Percentiles rank a stretch among this genome's conserved stretches.
Evolutionary conservation across 2,113 vertebrate genomes (phyloP).

Genomic region (Hemiprocne comata): DNA sequence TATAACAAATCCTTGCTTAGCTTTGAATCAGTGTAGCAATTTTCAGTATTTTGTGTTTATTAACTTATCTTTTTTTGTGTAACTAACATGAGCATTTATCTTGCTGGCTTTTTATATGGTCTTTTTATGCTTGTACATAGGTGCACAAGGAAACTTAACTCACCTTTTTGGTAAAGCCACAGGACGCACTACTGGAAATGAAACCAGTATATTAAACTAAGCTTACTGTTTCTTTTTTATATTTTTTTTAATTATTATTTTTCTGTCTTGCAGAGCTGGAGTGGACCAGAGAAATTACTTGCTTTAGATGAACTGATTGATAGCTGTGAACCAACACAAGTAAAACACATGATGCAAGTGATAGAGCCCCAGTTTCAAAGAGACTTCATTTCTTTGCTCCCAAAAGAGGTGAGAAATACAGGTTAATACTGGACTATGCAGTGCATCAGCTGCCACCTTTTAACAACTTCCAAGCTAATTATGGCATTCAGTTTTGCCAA

Average conservation of each 20-base stretch:
- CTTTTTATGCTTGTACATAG: background rate
- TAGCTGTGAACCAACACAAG: slow-evolving; percentile 98
- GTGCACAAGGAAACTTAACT: background rate
- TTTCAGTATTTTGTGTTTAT: slow-evolving; percentile 59
- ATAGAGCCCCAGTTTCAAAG: slow-evolving; percentile 99
- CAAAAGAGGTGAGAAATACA: slow-evolving; percentile 92
- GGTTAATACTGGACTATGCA: background rate
- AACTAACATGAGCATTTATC: slow-evolving; percentile 39
- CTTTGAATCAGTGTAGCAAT: slow-evolving; percentile 44
- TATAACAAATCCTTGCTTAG: slow-evolving; percentile 57
- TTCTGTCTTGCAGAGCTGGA: slow-evolving; percentile 84
- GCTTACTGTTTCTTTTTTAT: background rate
- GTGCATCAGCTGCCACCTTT: background rate
- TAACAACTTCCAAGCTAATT: slow-evolving; percentile 1
- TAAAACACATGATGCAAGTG: slow-evolving; percentile 99
- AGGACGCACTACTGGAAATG: background rate
- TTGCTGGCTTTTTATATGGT: background rate
- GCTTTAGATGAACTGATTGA: slow-evolving; percentile 99
- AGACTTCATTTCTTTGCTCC: slow-evolving; percentile 99
- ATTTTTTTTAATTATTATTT: background rate
- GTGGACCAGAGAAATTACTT: slow-evolving; percentile 96
- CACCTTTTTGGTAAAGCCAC: background rate
- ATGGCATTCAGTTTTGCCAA: slow-evolving; percentile 3
- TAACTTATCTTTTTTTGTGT: slow-evolving; percentile 54
- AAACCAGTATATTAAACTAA: background rate